Percentiles rank a stretch among this genome's conserved stretches.
Evolutionary conservation across 2,113 vertebrate genomes (phyloP).

Genomic region (Poicephalus gulielmi): DNA sequence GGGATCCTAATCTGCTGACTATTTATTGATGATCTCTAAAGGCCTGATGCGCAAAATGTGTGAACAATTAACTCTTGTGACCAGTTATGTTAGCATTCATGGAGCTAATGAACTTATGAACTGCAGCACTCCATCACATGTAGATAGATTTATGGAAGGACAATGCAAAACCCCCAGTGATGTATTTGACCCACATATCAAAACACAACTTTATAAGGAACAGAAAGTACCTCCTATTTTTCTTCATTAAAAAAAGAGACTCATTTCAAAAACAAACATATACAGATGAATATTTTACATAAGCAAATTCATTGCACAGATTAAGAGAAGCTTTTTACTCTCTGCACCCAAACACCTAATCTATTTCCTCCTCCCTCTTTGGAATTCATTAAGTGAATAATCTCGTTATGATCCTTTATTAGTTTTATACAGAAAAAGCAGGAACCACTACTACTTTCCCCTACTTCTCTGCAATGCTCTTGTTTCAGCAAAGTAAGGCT

Average conservation of each 20-base stretch:
- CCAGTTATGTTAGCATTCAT: background rate
- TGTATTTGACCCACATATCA: background rate
- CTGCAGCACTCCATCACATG: background rate
- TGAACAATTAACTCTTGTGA: background rate
- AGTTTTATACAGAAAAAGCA: background rate
- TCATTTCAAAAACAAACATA: background rate
- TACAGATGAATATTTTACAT: background rate
- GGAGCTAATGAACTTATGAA: background rate
- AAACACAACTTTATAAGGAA: background rate
- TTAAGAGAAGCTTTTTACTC: background rate
- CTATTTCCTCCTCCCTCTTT: background rate
- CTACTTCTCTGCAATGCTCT: background rate
- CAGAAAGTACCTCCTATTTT: background rate
- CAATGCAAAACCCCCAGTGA: background rate
- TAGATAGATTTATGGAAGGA: background rate
- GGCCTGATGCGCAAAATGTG: background rate
- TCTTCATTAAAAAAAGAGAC: background rate
- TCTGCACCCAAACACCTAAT: background rate
- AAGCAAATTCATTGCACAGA: background rate
- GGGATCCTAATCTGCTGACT: background rate
- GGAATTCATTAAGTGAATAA: background rate
- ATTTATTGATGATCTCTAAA: background rate
- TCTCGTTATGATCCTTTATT: background rate
- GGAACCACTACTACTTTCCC: background rate
- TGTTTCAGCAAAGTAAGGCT: slow-evolving; percentile 16